Evolutionary conservation across 2,113 vertebrate species (phyloP).

Genomic region (Brachionichthys hirsutus): DNA sequence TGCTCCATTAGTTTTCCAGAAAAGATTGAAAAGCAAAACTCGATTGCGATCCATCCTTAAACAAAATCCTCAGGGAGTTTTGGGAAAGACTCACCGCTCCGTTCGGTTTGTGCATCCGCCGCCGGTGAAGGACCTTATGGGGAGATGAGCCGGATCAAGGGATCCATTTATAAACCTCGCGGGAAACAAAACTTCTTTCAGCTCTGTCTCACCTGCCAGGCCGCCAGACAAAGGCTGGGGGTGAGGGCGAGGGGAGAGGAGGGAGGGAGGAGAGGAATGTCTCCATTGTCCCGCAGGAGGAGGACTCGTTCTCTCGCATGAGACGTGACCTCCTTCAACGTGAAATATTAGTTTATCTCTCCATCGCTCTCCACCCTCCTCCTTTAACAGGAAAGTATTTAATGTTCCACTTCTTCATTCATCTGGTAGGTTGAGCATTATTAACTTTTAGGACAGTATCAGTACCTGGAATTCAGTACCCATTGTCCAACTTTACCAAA

Average conservation of each 20-base stretch:
- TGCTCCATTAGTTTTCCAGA: too few species aligned
- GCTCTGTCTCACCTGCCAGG: conserved; percentile 29
- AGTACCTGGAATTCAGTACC: too few species aligned
- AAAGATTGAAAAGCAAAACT: neutral
- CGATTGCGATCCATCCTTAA: too few species aligned
- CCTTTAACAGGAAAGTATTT: neutral
- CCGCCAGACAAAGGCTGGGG: conserved; percentile 49
- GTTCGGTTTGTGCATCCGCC: conserved; percentile 25
- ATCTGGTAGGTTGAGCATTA: too few species aligned
- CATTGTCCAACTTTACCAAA: too few species aligned
- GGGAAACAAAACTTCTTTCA: conserved; percentile 42
- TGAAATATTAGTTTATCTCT: conserved; percentile 35
- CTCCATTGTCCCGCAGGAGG: conserved; percentile 46
- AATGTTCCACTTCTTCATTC: too few species aligned
- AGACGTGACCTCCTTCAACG: conserved; percentile 53
- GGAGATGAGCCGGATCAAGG: conserved; percentile 30
- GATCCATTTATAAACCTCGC: conserved; percentile 70
- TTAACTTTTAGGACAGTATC: too few species aligned
- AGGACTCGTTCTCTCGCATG: conserved; percentile 48
- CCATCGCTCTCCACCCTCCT: conserved; percentile 30
- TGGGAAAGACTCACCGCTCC: conserved; percentile 60
- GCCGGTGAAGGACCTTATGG: conserved; percentile 20
- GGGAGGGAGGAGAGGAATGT: conserved; percentile 1
- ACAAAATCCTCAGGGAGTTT: neutral
- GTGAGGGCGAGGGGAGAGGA: neutral